These are phyloP conservation scores for Tapirus terrestris DNA, from an alignment of 2,113 vertebrate species.

Conservation along the genomic window DNA sequence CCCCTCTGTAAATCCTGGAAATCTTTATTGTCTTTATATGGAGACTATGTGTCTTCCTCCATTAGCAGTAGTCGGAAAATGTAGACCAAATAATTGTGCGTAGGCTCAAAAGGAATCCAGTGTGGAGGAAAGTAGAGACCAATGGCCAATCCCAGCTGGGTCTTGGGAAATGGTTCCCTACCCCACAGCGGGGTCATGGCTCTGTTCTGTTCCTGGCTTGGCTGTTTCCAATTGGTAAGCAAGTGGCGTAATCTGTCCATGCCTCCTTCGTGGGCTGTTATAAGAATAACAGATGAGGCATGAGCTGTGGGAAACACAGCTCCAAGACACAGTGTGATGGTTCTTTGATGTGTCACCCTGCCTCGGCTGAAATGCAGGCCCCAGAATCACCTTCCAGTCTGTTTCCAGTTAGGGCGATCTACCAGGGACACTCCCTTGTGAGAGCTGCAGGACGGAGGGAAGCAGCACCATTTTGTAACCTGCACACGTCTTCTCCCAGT, in stretches of 20 bases:
- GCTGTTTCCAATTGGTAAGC: accelerated
- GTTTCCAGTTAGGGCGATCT: not conserved
- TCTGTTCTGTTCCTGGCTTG: not conserved
- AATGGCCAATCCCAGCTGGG: not conserved
- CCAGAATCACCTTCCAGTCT: not conserved
- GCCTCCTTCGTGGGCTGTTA: not conserved
- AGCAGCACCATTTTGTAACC: accelerated
- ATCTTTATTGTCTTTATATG: not conserved
- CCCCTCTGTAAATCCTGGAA: not conserved
- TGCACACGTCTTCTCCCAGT: not conserved
- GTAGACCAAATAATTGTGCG: not conserved
- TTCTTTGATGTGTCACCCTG: not conserved
- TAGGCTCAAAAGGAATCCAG: not conserved
- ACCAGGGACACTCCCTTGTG: accelerated
- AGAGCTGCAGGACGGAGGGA: not conserved
- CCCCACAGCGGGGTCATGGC: too few relatives aligned
- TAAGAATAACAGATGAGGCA: not conserved
- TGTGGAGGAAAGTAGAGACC: not conserved
- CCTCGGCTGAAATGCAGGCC: too few relatives aligned
- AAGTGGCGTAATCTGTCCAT: too few relatives aligned
- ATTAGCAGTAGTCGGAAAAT: not conserved
- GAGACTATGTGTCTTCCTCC: not conserved
- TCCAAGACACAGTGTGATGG: not conserved
- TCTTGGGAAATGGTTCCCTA: not conserved
- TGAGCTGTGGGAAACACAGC: not conserved